phyloP scores from a whole-genome alignment of 2,797 vertebrate species.

The Arremon aurantiirostris region DNA sequence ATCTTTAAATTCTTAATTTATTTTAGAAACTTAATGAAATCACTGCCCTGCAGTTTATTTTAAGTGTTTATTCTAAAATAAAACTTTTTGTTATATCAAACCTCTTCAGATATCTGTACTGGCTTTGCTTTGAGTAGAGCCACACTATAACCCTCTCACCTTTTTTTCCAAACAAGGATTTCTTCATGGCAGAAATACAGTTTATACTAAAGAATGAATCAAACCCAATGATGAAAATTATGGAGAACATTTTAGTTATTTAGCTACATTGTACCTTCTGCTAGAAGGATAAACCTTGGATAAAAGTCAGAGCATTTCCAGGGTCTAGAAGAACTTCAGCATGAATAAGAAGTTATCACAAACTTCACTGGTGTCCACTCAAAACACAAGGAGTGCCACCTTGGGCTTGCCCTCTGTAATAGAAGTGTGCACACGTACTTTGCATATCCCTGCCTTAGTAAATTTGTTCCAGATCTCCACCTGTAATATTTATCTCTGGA shows the following conservation, averaged over 20 bases:
- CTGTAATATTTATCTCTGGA: not conserved
- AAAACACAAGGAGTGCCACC: not conserved
- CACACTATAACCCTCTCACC: not conserved
- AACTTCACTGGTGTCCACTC: not conserved
- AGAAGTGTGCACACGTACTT: not conserved
- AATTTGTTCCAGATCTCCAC: not conserved
- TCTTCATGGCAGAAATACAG: fast-evolving
- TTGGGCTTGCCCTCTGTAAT: not conserved
- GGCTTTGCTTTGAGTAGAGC: not conserved
- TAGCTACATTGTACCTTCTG: not conserved
- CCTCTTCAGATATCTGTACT: not conserved
- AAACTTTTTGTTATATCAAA: not conserved
- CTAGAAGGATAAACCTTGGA: not conserved
- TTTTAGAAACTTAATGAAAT: not conserved
- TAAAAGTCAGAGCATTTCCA: not conserved
- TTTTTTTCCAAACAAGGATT: not conserved
- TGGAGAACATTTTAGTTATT: not conserved
- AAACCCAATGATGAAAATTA: not conserved
- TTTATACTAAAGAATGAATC: not conserved
- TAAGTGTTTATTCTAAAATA: not conserved
- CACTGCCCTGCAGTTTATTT: not conserved
- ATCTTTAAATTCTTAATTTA: not conserved
- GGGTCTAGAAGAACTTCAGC: not conserved
- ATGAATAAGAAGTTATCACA: not conserved
- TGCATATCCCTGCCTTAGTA: not conserved